Base-by-base conservation (phyloP, 1,140 invertebrate species). In the Drosophila malerkotliana region DNA sequence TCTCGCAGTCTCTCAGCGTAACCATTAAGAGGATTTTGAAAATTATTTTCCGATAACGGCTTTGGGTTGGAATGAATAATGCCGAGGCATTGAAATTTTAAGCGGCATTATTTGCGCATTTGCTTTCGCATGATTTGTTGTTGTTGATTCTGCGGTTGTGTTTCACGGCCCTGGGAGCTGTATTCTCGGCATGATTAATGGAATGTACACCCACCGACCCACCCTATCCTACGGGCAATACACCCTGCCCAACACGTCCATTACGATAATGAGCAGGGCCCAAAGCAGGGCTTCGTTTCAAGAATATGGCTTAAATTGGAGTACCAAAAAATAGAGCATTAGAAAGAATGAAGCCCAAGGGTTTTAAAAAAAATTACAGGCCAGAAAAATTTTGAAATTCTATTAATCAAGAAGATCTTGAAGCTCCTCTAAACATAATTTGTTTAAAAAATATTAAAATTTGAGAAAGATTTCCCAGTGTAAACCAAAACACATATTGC, bases 31-130 rank as follows among this genome's bases (percentile, higher is more conserved):
- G 67, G 67, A 60, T 59, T 74, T 66, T 74, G 39, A 52, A 74
- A 74, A 74, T 74, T 74, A 74, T 74, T 74, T 66, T 73, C 48
- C 72, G 72, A 74, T 75, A 75, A 75, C 48, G 72, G 61, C 54
- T 75, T 53, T 49, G 55, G 41, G 41, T 30, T 30, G 30, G 34
- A 75, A 67, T 75, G 72, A 75, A 75, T 76, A 75, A 75, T 75
- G 61, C 61, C 73, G 53, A 58, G 55, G 49, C 60, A 76, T 67
- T 75, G 72, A 75, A 75, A 75, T 75, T 75, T 75, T 75, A 75
- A 75, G 72, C 72, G 61, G 55, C 72, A 75, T 67, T 75, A 75
- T 67, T 75, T 75, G 72, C 61, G 72, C 62, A 59, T 75, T 75
- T 53, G 72, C 72, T 58, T 54, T 67, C 61, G 72, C 72, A 53